Base-by-base conservation (phyloP, 1,140 invertebrate genomes). In the Saccostrea echinata region DNA sequence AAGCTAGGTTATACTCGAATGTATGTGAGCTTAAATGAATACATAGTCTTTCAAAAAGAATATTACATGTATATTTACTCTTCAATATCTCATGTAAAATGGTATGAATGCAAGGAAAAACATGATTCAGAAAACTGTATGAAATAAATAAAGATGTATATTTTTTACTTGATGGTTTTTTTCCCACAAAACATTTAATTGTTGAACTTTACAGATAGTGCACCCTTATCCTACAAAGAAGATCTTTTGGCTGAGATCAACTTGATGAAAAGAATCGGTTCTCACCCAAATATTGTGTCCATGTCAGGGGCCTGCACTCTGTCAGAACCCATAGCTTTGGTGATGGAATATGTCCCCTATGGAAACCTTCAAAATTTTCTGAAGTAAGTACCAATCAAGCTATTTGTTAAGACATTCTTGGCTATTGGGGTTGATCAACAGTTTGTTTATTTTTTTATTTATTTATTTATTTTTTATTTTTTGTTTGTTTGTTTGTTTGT, bases 331-430 rank as follows among this genome's bases (percentile, higher is more conserved):
- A 97, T 98, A 55, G 97, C 99, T 91, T 97, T 99, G 0, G 98
- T 99, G 88, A 97, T 99, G 96, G 98, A 99, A 94, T 99, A 97
- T 93, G 97, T 99, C 0, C 97, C 97, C 89, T 96, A 97, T 52
- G 98, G 98, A 12, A 99, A 99, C 95, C 95, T 99, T 9, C 98
- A 99, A 94, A 97, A 97, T 86, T 99, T 98, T 94, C 95, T 99
- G 12, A 94, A 92, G 94, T 94, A 90, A 91, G 91, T 92, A 80
- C 27, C 43, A 43, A 8, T 43, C 43, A 43, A 43, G 43, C 6
- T 43, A n/a, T 43, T 43, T 43, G 9, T 43, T 43, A 1, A 43
- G 43, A 43, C 6, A 43, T 43, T 43, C 43, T 43, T n/a, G 9
- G 43, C 43, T 43, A 43, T 43, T 43, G 6, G 43, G 9, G 43